phyloP scores from a whole-genome alignment of 2,113 vertebrate genomes.

The Ceyx margarethae region DNA sequence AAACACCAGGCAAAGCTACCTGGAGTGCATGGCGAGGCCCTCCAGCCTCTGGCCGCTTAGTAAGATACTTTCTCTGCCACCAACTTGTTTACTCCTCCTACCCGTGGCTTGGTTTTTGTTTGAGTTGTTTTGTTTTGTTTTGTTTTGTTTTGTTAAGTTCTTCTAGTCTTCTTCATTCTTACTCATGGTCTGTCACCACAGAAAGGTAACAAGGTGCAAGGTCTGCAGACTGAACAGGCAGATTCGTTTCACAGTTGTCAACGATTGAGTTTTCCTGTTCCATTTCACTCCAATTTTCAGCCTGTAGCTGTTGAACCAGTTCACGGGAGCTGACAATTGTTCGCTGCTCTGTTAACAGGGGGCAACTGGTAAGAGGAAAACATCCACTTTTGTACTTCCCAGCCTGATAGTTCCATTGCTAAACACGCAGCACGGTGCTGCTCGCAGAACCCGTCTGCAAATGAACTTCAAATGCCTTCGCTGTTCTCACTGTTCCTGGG shows the following conservation, averaged over 20 bases:
- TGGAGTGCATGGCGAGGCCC: not conserved
- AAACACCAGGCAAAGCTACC: not conserved
- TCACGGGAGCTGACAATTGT: not conserved
- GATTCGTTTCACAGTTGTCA: not conserved
- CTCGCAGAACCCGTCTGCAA: not conserved
- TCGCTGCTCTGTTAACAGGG: not conserved
- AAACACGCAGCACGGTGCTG: not conserved
- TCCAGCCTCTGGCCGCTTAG: not conserved
- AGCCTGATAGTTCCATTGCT: not conserved
- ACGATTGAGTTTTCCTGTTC: not conserved
- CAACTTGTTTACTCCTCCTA: not conserved
- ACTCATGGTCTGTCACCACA: not conserved
- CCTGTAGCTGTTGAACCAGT: not conserved
- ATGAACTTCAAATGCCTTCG: conserved; percentile 1
- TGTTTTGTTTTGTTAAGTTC: not conserved
- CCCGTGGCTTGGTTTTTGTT: no score
- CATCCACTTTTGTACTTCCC: not conserved
- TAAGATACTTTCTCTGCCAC: not conserved
- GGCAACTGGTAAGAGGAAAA: not conserved
- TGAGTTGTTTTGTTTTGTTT: no score
- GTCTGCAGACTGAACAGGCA: not conserved
- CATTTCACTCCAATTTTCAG: not conserved
- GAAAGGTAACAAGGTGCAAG: not conserved
- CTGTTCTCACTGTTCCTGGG: not conserved
- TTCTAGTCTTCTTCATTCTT: not conserved